Conservation (phyloP, 2,888 invertebrate genomes). For the Hartigia nigra region DNA sequence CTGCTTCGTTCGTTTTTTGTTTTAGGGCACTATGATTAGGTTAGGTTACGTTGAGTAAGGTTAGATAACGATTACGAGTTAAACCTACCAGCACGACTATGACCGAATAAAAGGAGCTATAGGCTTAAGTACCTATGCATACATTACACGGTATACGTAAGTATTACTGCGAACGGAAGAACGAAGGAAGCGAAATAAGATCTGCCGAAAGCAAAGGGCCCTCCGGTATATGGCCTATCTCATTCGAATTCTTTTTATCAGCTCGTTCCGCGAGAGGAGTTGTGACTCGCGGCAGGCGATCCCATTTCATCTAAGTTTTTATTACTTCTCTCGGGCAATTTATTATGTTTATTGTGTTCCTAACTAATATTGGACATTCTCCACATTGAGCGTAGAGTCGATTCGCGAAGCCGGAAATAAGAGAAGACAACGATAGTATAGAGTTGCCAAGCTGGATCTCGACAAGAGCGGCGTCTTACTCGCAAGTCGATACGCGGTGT, state of each 20-base stretch:
- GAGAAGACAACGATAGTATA: background rate
- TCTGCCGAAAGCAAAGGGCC: background rate
- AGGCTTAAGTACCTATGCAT: background rate
- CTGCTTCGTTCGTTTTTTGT: background rate
- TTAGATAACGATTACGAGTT: no score
- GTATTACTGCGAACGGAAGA: background rate
- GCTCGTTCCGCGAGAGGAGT: conserved; percentile 3
- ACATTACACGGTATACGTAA: background rate
- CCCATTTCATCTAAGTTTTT: conserved; percentile 37
- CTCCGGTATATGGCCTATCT: background rate
- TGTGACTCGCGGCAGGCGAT: conserved; percentile 10
- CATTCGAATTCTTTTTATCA: conserved; percentile 29
- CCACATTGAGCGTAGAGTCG: background rate
- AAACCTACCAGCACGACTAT: background rate
- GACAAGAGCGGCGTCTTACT: background rate
- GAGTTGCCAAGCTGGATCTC: background rate
- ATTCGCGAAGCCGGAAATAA: background rate
- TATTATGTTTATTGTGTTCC: conserved; percentile 32
- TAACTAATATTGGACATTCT: conserved; percentile 21
- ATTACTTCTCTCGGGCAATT: conserved; percentile 33
- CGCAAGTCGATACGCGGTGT: background rate
- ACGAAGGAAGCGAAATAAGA: background rate
- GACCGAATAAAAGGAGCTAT: background rate
- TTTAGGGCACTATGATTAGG: background rate
- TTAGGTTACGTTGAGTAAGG: background rate